Base-by-base conservation (phyloP, 2,797 vertebrate species). In the Coilia nasus region DNA sequence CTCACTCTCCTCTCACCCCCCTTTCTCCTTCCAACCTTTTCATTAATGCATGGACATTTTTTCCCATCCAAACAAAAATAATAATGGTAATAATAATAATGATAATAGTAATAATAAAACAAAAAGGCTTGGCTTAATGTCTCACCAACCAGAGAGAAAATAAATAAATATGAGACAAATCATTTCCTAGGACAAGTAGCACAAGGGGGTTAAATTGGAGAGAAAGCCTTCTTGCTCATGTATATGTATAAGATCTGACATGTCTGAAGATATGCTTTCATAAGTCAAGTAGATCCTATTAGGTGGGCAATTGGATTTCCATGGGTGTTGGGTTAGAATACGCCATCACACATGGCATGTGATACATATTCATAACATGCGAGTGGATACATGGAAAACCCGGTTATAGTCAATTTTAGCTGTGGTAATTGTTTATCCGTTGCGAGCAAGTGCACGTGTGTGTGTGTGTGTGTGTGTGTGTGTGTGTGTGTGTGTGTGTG, bases 271-370 rank as follows among this genome's bases (percentile, higher is more conserved):
- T 86, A 75, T 62, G 90, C 89, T 89, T 91, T 89, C 85, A 86
- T 88, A 91, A 92, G 90, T 92, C 91, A 86, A 92, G 90, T 90
- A 94, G 93, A 95, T 96, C 94, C 94, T 94, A 93, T 95, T 95
- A 95, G 87, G 88, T 81, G 90, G 91, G 93, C 92, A 94, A 96
- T 93, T 94, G 93, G 94, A 95, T 94, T 95, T 93, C 91, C 94
- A 96, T 90, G 94, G 94, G 88, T 93, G 94, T 95, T 94, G 93
- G 84, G 91, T 93, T 91, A 91, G 92, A 94, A 92, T 92, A 92
- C 87, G 87, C 89, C 90, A 91, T 94, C 91, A 92, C 91, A 93
- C 89, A 86, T 89, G 89, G 90, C 91, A 87, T 89, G 85, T 87
- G 86, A 94, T 94, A 91, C 93, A 95, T 95, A 94, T 95, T 95